These are phyloP conservation scores for Hyposoter didymator DNA, from an alignment of 2,888 invertebrate species.

Conservation along the genomic window DNA sequence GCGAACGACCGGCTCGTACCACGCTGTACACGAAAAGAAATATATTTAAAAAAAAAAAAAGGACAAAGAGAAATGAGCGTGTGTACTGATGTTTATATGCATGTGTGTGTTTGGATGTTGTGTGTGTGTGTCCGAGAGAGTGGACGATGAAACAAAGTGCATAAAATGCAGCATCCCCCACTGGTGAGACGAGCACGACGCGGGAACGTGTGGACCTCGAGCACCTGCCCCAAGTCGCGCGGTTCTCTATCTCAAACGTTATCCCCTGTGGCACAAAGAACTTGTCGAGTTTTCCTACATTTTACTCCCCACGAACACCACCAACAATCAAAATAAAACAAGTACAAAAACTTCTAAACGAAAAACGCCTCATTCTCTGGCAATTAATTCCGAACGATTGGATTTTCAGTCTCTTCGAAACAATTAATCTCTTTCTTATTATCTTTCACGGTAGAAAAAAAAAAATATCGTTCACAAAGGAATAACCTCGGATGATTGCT, in stretches of 20 bases:
- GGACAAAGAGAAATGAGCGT: conserved; percentile 60
- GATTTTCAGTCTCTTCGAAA: neutral
- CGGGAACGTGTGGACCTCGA: conserved; percentile 50
- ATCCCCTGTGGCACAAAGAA: conserved; percentile 50
- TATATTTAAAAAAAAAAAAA: conserved; percentile 38
- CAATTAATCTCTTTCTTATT: conserved; percentile 11
- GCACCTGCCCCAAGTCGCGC: conserved; percentile 47
- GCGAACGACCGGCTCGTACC: conserved; percentile 54
- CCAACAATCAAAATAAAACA: neutral
- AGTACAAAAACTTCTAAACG: neutral
- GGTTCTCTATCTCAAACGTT: conserved; percentile 19
- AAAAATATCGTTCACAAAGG: neutral
- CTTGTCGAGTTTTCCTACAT: conserved; percentile 25
- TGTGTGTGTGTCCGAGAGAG: conserved; percentile 23
- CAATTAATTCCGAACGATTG: conserved; percentile 22
- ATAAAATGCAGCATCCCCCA: conserved; percentile 59
- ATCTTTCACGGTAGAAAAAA: neutral
- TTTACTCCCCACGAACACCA: neutral
- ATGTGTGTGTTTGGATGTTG: conserved; percentile 24
- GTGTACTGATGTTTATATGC: conserved; percentile 10
- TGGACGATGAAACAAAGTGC: conserved; percentile 64
- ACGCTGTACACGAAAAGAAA: conserved; percentile 53
- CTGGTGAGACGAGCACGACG: conserved; percentile 45
- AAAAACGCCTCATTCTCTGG: neutral
- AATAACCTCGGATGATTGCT: neutral